Base-by-base conservation (phyloP, 1,140 invertebrate genomes). In the Scaptomyza montana region DNA sequence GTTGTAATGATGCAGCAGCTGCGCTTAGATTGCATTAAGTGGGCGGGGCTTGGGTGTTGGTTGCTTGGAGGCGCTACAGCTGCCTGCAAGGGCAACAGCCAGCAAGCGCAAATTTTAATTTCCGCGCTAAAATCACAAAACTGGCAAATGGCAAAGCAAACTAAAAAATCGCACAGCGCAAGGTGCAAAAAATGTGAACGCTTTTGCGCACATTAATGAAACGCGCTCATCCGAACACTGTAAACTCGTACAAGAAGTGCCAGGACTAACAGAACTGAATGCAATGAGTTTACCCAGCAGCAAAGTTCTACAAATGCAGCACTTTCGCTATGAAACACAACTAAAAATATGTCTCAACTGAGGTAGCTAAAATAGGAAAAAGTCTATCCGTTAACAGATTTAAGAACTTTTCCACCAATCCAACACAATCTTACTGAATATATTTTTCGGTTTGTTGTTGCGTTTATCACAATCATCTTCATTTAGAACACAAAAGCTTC, bases 21-120 rank as follows among this genome's bases (percentile, higher is more conserved):
- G 82, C 82, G 82, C 87, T 90, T 90, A 90, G 87, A 90, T 90
- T 90, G 87, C 87, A 90, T 90, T 84, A 90, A 90, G 87, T 74
- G 80, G 80, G 80, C 55, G 77, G 68, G 21, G 2, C 25, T 7
- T 51, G 60, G 50, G 72, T 13, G 50, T 33, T 33, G 33, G 33
- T 3, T 33, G 56, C 66, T 65, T 70, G 65, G 56, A 65, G 73
- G 39, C 60, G 56, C 68, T 60, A 68, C 56, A 8, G 61, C 8
- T 30, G 66, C n/a, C 8, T 33, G 47, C 53, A 74, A 67, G 25
- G 59, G 62, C 63, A 72, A 51, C 51, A 9, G 51, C 57, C 49
- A 71, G 66, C 47, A 71, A 77, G 82, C 50, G 77, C 61, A 79
- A 80, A 78, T 89, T 85, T 81, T 90, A 89, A 90, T 90, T 90